phyloP scores from a whole-genome alignment of 2,113 vertebrate genomes.

The Todiramphus saurophagus region DNA sequence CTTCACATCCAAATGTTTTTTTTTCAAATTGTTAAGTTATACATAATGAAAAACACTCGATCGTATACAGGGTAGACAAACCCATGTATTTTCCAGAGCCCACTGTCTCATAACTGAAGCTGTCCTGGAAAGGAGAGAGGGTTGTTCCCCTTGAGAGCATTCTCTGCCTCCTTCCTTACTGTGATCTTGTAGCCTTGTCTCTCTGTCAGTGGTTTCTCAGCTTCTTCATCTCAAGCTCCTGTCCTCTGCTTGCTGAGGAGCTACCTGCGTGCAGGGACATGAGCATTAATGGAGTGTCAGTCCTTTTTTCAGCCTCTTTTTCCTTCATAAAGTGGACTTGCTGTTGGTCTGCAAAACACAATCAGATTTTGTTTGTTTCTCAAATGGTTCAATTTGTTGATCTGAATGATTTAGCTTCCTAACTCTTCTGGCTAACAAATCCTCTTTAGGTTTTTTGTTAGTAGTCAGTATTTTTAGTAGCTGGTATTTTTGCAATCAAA shows the following conservation, averaged over 20 bases:
- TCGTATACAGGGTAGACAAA: not conserved
- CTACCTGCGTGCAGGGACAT: not conserved
- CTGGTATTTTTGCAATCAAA: not conserved
- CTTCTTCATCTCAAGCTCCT: not conserved
- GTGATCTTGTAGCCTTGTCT: not conserved
- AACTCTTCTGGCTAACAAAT: not conserved
- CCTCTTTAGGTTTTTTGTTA: not conserved
- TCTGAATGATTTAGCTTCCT: not conserved
- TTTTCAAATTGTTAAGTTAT: not conserved
- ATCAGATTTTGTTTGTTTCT: not conserved
- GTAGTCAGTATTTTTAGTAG: not conserved
- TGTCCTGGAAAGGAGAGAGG: not conserved
- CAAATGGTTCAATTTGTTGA: not conserved
- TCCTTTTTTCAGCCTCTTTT: not conserved
- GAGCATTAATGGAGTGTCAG: not conserved
- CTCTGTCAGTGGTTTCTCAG: not conserved
- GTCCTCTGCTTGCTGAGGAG: not conserved
- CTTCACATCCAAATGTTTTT: not conserved
- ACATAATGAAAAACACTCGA: not conserved
- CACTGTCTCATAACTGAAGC: accelerated
- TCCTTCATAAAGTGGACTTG: not conserved
- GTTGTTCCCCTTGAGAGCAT: not conserved
- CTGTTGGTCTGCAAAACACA: not conserved
- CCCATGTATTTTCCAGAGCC: not conserved
- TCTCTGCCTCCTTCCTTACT: not conserved